A percentile compares a stretch with the other conserved stretches of the same genome.
Conservation (phyloP, 2,797 vertebrate species). For the Premnoplex brunnescens region DNA sequence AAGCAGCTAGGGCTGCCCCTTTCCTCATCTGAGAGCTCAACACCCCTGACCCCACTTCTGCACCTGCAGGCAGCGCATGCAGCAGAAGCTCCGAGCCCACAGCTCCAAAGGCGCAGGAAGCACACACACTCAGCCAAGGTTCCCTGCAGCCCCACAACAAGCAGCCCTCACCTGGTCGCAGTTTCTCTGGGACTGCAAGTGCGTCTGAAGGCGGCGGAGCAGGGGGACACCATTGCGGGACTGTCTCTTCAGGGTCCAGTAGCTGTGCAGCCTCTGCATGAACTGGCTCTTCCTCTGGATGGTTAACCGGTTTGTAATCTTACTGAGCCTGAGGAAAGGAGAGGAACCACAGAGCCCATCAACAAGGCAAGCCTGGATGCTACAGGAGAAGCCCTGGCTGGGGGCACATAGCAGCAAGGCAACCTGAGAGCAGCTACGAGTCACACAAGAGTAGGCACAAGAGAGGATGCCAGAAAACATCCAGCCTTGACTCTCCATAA, state of each 20-base stretch:
- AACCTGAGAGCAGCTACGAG: neutral
- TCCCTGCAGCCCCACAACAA: neutral
- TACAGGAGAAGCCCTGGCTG: neutral
- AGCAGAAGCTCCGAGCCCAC: neutral
- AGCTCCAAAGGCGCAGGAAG: neutral
- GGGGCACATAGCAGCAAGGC: neutral
- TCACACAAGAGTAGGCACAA: neutral
- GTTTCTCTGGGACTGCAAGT: slow-evolving; percentile 95
- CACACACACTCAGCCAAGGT: neutral
- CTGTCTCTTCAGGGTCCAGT: slow-evolving; percentile 98
- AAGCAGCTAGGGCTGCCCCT: slow-evolving; percentile 10
- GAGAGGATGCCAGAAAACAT: neutral
- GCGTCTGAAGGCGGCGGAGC: slow-evolving; percentile 94
- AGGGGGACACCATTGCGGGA: slow-evolving; percentile 96
- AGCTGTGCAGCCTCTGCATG: slow-evolving; percentile 98
- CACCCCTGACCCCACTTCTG: neutral
- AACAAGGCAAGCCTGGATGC: neutral
- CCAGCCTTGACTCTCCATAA: neutral
- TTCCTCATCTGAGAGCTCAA: neutral
- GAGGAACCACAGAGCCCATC: neutral
- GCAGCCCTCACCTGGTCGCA: slow-evolving; percentile 81
- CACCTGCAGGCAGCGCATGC: neutral
- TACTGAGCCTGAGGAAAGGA: slow-evolving; percentile 86
- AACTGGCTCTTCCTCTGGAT: slow-evolving; percentile 98
- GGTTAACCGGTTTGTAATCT: slow-evolving; percentile 95